phyloP scores from a whole-genome alignment of 2,797 vertebrate genomes.

The Mallotus villosus region DNA sequence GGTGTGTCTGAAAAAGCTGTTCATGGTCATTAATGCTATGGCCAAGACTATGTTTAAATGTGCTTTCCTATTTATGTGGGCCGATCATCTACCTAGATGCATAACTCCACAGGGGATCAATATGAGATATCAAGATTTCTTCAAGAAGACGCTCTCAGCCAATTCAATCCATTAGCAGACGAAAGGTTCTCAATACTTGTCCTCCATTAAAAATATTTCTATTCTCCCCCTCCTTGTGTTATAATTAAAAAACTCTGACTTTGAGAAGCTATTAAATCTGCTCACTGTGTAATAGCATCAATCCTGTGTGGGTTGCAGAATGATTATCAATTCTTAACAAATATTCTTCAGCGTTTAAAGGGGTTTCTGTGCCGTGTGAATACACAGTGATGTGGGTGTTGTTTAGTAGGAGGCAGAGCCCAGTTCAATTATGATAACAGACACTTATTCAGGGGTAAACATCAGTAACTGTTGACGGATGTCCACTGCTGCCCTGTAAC shows the following conservation, averaged over 20 bases:
- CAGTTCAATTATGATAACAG: conserved; percentile 1
- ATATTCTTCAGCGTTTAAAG: background rate
- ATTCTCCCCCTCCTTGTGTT: background rate
- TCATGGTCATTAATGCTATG: conserved; percentile 34
- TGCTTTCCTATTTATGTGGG: conserved; percentile 32
- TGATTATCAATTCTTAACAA: conserved; percentile 6
- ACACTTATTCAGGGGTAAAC: background rate
- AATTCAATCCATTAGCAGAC: conserved; percentile 37
- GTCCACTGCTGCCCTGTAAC: background rate
- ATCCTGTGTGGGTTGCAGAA: background rate
- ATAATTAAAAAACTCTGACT: conserved; percentile 3
- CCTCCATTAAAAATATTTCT: conserved; percentile 12
- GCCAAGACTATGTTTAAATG: conserved; percentile 33
- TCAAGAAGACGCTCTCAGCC: conserved; percentile 21
- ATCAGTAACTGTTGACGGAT: background rate
- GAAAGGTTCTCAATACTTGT: conserved; percentile 15
- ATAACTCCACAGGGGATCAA: conserved; percentile 33
- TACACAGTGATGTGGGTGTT: background rate
- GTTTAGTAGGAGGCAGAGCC: background rate
- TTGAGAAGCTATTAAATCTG: conserved; percentile 3
- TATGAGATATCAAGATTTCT: conserved; percentile 28
- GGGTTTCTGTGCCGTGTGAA: background rate
- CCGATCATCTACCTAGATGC: conserved; percentile 29
- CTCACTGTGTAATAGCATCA: conserved; percentile 3
- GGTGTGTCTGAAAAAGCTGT: conserved; percentile 42